These are phyloP conservation scores for Dastarcus helophoroides DNA, from an alignment of 2,888 invertebrate genomes.

Conservation along the genomic window DNA sequence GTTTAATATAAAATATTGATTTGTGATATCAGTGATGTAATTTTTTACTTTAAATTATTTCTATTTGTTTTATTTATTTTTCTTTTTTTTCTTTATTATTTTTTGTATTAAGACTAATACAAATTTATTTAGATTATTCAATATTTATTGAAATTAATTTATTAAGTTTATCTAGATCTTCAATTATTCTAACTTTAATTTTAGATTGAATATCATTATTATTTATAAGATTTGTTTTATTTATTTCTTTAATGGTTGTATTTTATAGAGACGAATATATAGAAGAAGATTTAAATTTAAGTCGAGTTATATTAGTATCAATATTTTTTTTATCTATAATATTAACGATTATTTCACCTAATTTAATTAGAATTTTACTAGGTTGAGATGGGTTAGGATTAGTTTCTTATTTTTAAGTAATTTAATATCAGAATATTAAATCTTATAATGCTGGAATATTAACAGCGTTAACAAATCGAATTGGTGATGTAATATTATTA, in stretches of 20 bases:
- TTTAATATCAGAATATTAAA: conserved; percentile 58
- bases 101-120: conserved; percentile 36
- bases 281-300: conserved; percentile 42
- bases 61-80: conserved; percentile 40
- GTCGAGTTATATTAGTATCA: conserved; percentile 55
- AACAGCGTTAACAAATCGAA: conserved; percentile 60
- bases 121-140: conserved; percentile 31
- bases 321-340: conserved; percentile 57
- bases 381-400: conserved; percentile 65
- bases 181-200: conserved; percentile 44
- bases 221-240: conserved; percentile 52
- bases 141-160: conserved; percentile 48
- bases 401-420: conserved; percentile 60
- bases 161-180: conserved; percentile 40
- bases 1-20: conserved; percentile 56
- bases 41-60: conserved; percentile 19
- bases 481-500: conserved; percentile 60
- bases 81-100: conserved; percentile 38
- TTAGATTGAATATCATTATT: conserved; percentile 53
- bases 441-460: conserved; percentile 61
- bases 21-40: conserved; percentile 53
- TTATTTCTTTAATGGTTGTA: conserved; percentile 56
- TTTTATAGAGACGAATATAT: conserved; percentile 56
- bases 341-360: conserved; percentile 55
- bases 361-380: conserved; percentile 58